These are phyloP conservation scores for Phenacoccus solenopsis DNA, from an alignment of 1,140 invertebrate species.

Conservation along the genomic window DNA sequence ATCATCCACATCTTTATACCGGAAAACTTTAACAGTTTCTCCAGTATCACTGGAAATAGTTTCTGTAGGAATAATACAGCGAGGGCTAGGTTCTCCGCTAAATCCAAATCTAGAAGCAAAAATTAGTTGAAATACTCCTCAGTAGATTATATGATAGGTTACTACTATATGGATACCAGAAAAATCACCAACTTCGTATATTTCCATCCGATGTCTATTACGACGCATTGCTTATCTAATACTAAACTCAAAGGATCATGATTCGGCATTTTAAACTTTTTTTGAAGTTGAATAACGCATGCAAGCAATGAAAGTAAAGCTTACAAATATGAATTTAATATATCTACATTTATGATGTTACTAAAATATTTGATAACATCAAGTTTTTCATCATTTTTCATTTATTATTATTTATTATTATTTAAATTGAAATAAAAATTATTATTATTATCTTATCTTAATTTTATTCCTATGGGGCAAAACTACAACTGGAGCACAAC, in stretches of 20 bases:
- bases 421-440: no score
- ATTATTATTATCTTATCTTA: no score
- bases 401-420: no score
- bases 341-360: no score
- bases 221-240: constrained; percentile 40
- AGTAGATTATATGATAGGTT: constrained; percentile 23
- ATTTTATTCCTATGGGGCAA: no score
- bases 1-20: constrained; percentile 57
- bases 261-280: background rate
- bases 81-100: constrained; percentile 70
- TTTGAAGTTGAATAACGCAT: no score
- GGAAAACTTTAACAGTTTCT: constrained; percentile 49
- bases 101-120: constrained; percentile 65
- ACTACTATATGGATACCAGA: background rate
- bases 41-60: constrained; percentile 53
- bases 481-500: no score
- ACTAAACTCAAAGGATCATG: constrained; percentile 21
- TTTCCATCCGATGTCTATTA: constrained; percentile 79
- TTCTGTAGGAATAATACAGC: constrained; percentile 72
- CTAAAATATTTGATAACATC: no score
- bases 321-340: no score
- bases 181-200: constrained; percentile 72
- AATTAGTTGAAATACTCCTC: constrained; percentile 21
- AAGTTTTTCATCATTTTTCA: no score
- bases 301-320: no score